Evolutionary conservation across 2,888 invertebrate genomes (phyloP).

Genomic region (Megastigmus dorsalis): DNA sequence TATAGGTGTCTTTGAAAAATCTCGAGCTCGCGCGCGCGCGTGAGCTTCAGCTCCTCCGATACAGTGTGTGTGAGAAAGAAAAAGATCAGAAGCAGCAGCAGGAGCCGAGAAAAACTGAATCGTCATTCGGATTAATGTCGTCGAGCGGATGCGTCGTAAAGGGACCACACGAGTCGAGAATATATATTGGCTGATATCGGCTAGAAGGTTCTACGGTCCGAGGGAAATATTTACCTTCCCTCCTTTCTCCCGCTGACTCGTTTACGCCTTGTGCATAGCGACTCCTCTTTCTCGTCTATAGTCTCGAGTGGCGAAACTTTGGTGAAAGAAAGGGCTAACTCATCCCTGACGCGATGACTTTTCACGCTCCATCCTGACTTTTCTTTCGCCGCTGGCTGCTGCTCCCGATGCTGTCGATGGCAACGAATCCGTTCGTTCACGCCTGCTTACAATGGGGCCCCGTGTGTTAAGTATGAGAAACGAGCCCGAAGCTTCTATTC

Average conservation of each 20-base stretch:
- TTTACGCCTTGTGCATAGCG: background rate
- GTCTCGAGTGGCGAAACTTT: constrained; percentile 56
- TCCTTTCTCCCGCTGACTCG: constrained; percentile 25
- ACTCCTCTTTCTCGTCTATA: constrained; percentile 37
- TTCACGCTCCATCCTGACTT: constrained; percentile 32
- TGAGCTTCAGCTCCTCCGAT: no score
- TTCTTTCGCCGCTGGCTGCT: constrained; percentile 10
- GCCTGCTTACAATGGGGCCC: constrained; percentile 17
- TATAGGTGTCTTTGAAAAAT: background rate
- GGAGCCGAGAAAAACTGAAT: constrained; percentile 46
- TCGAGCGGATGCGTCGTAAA: constrained; percentile 36
- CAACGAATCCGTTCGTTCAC: constrained; percentile 42
- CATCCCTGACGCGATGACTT: constrained; percentile 46
- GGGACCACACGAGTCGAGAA: constrained; percentile 61
- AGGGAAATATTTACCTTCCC: constrained; percentile 62
- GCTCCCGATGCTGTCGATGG: no score
- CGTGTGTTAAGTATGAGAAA: no score
- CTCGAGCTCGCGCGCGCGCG: background rate
- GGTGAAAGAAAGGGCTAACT: constrained; percentile 61
- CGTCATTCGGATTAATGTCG: constrained; percentile 56
- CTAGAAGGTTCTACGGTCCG: no score
- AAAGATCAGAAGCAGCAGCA: background rate
- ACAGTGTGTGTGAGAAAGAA: constrained; percentile 24
- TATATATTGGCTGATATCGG: constrained; percentile 67
- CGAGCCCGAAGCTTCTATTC: background rate